Percentiles rank a stretch among this genome's conserved stretches.
Evolutionary conservation across 2,888 invertebrate genomes (phyloP).

Genomic region (Microctonus brassicae): DNA sequence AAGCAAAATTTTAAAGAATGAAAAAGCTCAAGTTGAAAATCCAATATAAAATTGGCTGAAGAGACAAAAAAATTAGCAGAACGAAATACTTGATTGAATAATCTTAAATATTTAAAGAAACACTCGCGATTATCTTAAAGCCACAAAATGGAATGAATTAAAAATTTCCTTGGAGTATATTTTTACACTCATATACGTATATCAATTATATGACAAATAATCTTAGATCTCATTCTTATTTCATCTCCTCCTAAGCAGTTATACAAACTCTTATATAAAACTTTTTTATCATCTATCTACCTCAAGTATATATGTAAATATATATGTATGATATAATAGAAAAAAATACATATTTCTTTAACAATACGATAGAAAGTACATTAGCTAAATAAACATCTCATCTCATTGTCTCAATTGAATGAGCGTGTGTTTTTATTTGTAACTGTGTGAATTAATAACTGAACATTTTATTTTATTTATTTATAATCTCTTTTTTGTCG

Average conservation of each 20-base stretch:
- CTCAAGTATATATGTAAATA: not conserved
- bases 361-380: conserved; percentile 1
- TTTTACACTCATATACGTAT: not conserved
- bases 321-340: too few relatives aligned
- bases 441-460: not conserved
- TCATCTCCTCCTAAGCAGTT: not conserved
- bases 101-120: not conserved
- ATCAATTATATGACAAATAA: not conserved
- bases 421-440: not conserved
- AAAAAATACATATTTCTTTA: conserved; percentile 8
- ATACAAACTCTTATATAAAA: not conserved
- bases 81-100: not conserved
- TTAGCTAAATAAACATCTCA: not conserved
- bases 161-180: not conserved
- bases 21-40: not conserved
- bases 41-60: not conserved
- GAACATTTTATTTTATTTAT: not conserved
- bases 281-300: not conserved
- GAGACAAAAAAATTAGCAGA: not conserved
- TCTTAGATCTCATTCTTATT: not conserved
- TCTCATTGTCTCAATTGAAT: not conserved
- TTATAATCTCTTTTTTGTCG: not conserved
- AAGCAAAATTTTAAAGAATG: not conserved
- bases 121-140: not conserved
- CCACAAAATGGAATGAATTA: not conserved